Percentiles rank a stretch among this genome's conserved stretches.
phyloP scores from a whole-genome alignment of 2,113 vertebrate genomes.

The Empidonax alnorum region DNA sequence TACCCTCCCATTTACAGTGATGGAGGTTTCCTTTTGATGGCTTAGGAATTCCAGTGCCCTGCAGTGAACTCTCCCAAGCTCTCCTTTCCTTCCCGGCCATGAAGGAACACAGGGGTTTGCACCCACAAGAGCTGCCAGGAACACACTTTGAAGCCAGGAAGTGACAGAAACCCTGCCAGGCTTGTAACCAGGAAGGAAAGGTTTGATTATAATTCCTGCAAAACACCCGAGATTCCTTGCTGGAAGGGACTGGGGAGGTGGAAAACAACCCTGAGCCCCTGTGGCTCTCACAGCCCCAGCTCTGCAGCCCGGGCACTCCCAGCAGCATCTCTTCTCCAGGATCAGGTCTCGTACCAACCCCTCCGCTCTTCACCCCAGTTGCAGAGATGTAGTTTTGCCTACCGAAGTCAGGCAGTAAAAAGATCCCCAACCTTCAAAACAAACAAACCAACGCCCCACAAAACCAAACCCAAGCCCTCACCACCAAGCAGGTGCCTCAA shows the following conservation, averaged over 20 bases:
- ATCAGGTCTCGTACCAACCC: neutral
- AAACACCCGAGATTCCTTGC: fast-evolving
- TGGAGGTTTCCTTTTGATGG: neutral
- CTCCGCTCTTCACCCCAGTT: neutral
- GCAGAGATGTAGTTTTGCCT: neutral
- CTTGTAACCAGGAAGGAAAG: neutral
- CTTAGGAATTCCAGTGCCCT: neutral
- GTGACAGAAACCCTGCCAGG: neutral
- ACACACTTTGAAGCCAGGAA: neutral
- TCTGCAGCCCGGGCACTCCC: neutral
- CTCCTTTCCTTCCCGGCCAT: neutral
- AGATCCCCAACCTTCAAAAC: neutral
- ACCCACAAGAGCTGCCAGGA: neutral
- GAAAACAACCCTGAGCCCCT: neutral
- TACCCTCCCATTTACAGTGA: neutral
- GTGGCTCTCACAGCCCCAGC: neutral
- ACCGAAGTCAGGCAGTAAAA: neutral
- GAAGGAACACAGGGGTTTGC: neutral
- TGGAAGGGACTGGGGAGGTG: neutral
- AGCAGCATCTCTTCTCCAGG: neutral
- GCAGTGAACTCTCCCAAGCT: too few relatives aligned
- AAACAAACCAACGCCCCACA: neutral
- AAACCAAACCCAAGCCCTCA: neutral
- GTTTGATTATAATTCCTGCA: neutral
- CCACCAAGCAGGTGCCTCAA: neutral